phyloP scores from a whole-genome alignment of 2,888 invertebrate genomes.

The Eupithecia vulgata region DNA sequence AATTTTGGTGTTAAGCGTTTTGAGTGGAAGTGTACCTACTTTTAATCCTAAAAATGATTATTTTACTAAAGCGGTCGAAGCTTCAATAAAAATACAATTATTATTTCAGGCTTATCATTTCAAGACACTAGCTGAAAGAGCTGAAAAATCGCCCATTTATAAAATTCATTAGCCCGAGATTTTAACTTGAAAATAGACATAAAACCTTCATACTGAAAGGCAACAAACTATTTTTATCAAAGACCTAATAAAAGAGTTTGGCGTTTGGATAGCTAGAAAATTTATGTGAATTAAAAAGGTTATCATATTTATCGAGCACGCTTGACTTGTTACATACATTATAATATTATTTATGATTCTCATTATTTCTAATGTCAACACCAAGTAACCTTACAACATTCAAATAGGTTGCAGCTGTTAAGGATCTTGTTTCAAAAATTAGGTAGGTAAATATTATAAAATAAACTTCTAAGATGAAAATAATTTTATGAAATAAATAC shows the following conservation, averaged over 20 bases:
- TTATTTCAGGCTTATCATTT: no score
- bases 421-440: neutral
- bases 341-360: no score
- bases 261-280: neutral
- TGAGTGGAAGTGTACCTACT: constrained; percentile 34
- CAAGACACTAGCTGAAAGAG: neutral
- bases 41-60: neutral
- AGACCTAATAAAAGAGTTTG: neutral
- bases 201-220: neutral
- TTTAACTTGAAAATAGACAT: neutral
- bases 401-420: neutral
- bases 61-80: neutral
- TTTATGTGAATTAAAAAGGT: neutral
- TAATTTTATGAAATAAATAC: neutral
- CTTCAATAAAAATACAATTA: neutral
- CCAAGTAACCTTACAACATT: no score
- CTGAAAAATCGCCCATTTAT: neutral
- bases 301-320: neutral
- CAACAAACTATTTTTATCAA: neutral
- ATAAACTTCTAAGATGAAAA: neutral
- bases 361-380: neutral
- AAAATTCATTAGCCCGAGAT: no score
- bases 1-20: constrained; percentile 49
- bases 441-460: neutral
- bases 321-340: neutral